Conservation (phyloP, 2,113 vertebrate species). For the Galemys pyrenaicus region DNA sequence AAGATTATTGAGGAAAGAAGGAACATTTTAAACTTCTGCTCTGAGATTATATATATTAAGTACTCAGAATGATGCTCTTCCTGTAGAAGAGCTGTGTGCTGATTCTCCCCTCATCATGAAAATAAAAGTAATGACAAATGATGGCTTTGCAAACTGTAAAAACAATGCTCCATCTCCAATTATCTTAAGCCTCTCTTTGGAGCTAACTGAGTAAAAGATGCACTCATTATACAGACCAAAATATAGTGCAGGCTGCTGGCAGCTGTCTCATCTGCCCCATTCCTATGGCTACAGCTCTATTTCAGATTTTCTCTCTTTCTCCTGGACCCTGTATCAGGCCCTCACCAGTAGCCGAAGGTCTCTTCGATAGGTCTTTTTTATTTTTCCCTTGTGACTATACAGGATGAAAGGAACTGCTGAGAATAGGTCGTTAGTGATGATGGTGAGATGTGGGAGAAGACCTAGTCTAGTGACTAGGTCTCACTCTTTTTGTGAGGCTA, state of each 20-base stretch:
- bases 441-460: not conserved
- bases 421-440: not conserved
- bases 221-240: constrained; percentile 13
- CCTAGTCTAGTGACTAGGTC: not conserved
- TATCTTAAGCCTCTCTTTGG: not conserved
- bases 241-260: not conserved
- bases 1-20: constrained; percentile 5
- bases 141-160: constrained; percentile 1
- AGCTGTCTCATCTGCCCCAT: not conserved
- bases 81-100: constrained; percentile 26
- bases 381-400: not conserved
- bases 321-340: not conserved
- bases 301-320: not conserved
- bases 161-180: not conserved
- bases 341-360: not conserved
- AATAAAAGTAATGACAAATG: constrained; percentile 49
- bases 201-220: constrained; percentile 20
- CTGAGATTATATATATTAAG: constrained; percentile 11
- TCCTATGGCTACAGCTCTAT: not conserved
- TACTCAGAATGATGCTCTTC: constrained; percentile 43
- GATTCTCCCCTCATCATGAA: constrained; percentile 50
- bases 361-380: not conserved
- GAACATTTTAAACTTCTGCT: constrained; percentile 28
- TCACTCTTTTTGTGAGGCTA: not conserved
- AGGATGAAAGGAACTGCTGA: not conserved